phyloP scores from a whole-genome alignment of 2,797 vertebrate genomes.

The Otus scops region DNA sequence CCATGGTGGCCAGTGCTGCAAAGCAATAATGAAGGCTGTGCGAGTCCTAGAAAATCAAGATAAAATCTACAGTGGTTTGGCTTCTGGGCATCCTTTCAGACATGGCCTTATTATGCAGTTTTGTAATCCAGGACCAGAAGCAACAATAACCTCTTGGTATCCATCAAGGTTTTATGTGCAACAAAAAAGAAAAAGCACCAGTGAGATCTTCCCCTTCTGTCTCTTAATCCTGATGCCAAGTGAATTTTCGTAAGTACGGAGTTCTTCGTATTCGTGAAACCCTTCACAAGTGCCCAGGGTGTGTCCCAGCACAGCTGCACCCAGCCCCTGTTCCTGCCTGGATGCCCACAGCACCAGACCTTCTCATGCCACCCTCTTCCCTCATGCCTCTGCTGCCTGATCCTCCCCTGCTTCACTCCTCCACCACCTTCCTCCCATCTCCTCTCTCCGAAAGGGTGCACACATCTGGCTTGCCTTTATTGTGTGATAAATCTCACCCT shows the following conservation, averaged over 20 bases:
- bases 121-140: background rate
- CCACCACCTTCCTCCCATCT: background rate
- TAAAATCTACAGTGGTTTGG: background rate
- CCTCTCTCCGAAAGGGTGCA: background rate
- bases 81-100: slow-evolving; percentile 8
- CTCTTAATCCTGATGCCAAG: background rate
- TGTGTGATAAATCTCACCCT: slow-evolving; percentile 65
- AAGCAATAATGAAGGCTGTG: background rate
- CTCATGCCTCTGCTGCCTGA: background rate
- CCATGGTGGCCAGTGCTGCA: background rate
- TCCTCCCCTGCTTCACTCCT: background rate
- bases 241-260: background rate
- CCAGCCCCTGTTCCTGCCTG: background rate
- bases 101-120: background rate
- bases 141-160: background rate
- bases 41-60: background rate
- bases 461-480: slow-evolving; percentile 60
- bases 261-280: background rate
- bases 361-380: background rate
- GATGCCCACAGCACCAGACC: background rate
- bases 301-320: background rate
- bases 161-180: background rate
- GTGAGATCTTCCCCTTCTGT: background rate
- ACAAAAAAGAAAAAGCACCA: background rate
- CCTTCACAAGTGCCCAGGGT: background rate